Evolutionary conservation across 2,888 invertebrate species (phyloP).

Genomic region (Flexamia atlantica): DNA sequence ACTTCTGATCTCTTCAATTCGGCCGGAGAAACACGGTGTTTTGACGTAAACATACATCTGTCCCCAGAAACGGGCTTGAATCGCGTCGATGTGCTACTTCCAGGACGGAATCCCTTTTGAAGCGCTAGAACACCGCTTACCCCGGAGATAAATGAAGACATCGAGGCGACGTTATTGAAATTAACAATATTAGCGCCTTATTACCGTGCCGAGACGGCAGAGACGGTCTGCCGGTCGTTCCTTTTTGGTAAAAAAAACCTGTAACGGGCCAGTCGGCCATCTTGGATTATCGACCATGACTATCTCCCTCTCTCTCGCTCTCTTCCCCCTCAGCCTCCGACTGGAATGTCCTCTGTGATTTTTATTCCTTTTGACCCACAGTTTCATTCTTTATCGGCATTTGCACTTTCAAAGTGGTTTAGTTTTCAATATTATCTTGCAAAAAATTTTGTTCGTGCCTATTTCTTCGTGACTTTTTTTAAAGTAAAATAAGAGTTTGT

Average conservation of each 20-base stretch:
- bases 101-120: slow-evolving; percentile 29
- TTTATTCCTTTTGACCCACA: slow-evolving; percentile 43
- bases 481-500: too few species aligned
- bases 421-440: too few species aligned
- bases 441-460: too few species aligned
- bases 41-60: slow-evolving; percentile 50
- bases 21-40: neutral
- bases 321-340: slow-evolving; percentile 33
- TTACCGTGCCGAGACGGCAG: slow-evolving; percentile 44
- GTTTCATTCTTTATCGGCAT: slow-evolving; percentile 4
- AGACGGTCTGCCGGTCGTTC: slow-evolving; percentile 34
- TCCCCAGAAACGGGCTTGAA: neutral
- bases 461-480: too few species aligned
- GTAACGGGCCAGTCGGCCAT: slow-evolving; percentile 60
- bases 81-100: slow-evolving; percentile 21
- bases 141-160: slow-evolving; percentile 41
- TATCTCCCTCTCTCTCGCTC: slow-evolving; percentile 58
- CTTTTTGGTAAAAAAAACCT: slow-evolving; percentile 63
- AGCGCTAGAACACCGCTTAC: neutral
- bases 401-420: slow-evolving; percentile 15
- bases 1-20: slow-evolving; percentile 1
- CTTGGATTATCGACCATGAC: slow-evolving; percentile 62
- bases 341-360: slow-evolving; percentile 35
- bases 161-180: slow-evolving; percentile 39
- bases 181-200: slow-evolving; percentile 46